A percentile compares a stretch with the other conserved stretches of the same genome.
These are phyloP conservation scores for Cephalopholis sonnerati DNA, from an alignment of 2,113 vertebrate species.

Conservation along the genomic window DNA sequence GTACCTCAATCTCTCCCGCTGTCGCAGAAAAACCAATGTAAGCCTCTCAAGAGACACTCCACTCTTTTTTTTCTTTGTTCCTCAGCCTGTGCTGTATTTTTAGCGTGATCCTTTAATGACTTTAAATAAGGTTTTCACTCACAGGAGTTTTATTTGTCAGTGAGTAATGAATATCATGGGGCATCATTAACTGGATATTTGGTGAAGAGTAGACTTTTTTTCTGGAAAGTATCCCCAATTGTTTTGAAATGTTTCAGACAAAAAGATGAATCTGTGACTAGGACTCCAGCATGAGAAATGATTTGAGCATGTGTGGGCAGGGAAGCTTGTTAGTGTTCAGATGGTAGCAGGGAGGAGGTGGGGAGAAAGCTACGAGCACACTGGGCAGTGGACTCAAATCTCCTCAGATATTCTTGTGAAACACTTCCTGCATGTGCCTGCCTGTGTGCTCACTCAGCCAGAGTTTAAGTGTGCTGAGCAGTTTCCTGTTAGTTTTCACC, in stretches of 20 bases:
- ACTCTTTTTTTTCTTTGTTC: background rate
- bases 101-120: background rate
- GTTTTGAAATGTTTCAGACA: conserved; percentile 22
- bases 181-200: conserved; percentile 14
- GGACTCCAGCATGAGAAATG: conserved; percentile 20
- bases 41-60: conserved; percentile 66
- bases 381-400: conserved; percentile 27
- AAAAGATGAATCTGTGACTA: conserved; percentile 3
- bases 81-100: conserved; percentile 8
- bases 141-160: conserved; percentile 5
- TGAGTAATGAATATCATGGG: conserved; percentile 6
- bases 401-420: conserved; percentile 22
- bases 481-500: conserved; percentile 1
- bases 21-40: conserved; percentile 98
- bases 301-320: conserved; percentile 44
- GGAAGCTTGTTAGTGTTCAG: conserved; percentile 45
- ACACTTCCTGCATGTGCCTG: conserved; percentile 35
- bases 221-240: background rate
- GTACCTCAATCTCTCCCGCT: conserved; percentile 96
- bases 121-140: conserved; percentile 1
- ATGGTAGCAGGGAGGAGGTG: conserved; percentile 29
- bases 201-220: background rate
- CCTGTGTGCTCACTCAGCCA: conserved; percentile 15
- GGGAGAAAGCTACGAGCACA: conserved; percentile 1
- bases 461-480: conserved; percentile 5